A percentile compares a stretch with the other conserved stretches of the same genome.
phyloP scores from a whole-genome alignment of 2,888 invertebrate genomes.

The Ypsolopha scabrella region DNA sequence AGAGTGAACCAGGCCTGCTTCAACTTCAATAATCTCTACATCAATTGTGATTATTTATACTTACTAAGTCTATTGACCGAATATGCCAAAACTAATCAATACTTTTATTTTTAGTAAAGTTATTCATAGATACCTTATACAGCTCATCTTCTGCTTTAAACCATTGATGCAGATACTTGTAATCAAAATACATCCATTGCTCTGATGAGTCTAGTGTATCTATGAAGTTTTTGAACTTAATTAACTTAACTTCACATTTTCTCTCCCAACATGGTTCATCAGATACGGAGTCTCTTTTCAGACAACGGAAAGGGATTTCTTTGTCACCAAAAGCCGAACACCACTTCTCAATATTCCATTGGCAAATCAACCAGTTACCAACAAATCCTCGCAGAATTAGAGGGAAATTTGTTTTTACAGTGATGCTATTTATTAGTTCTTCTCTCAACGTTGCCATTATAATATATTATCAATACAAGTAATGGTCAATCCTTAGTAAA shows the following conservation, averaged over 20 bases:
- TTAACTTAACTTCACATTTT: slow-evolving; percentile 66
- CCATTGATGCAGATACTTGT: slow-evolving; percentile 82
- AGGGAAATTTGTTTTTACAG: slow-evolving; percentile 29
- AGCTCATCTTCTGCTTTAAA: slow-evolving; percentile 70
- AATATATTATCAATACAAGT: too few relatives aligned
- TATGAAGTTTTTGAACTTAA: slow-evolving; percentile 76
- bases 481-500: too few relatives aligned
- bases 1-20: too few relatives aligned
- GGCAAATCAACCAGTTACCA: slow-evolving; percentile 67
- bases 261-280: slow-evolving; percentile 85
- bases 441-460: too few relatives aligned
- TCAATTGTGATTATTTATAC: too few relatives aligned
- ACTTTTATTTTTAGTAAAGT: too few relatives aligned
- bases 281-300: slow-evolving; percentile 40
- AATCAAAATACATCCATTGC: slow-evolving; percentile 87
- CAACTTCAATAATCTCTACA: too few relatives aligned
- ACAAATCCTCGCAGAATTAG: slow-evolving; percentile 65
- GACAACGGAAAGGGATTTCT: slow-evolving; percentile 69
- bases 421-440: neutral
- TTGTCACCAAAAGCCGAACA: slow-evolving; percentile 63
- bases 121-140: slow-evolving; percentile 54
- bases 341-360: slow-evolving; percentile 75
- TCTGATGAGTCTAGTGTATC: slow-evolving; percentile 34
- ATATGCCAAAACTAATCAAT: too few relatives aligned
- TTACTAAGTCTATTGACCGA: too few relatives aligned